Evolutionary conservation across 2,888 invertebrate genomes (phyloP).

Genomic region (Adelphocoris suturalis): DNA sequence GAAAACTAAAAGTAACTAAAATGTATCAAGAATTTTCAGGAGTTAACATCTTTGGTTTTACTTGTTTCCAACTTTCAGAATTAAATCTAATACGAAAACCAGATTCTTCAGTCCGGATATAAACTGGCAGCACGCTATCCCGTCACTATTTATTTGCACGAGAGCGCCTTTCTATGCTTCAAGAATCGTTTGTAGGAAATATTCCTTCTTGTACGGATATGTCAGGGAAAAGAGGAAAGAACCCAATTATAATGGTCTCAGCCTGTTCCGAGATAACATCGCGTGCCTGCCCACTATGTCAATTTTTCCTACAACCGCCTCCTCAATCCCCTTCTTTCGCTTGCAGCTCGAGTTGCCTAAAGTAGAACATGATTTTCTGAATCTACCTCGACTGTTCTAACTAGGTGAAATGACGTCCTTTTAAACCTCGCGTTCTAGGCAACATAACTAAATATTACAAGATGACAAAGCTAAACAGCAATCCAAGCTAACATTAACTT

Average conservation of each 20-base stretch:
- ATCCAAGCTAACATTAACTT: too few species aligned
- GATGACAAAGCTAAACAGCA: too few species aligned
- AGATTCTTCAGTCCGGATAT: background rate
- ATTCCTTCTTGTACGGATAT: slow-evolving; percentile 3
- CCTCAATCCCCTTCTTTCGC: background rate
- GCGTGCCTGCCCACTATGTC: slow-evolving; percentile 46
- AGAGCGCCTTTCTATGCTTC: background rate
- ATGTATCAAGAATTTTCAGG: too few species aligned
- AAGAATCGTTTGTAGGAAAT: background rate
- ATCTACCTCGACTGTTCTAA: background rate
- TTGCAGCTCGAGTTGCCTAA: background rate
- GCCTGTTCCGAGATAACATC: slow-evolving; percentile 33
- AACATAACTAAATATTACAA: too few species aligned
- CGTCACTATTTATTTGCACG: slow-evolving; percentile 22
- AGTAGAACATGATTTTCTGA: slow-evolving; percentile 9
- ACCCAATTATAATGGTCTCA: slow-evolving; percentile 44
- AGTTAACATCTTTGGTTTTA: too few species aligned
- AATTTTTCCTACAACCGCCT: slow-evolving; percentile 25
- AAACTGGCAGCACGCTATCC: background rate
- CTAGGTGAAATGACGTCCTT: background rate
- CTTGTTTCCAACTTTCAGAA: background rate
- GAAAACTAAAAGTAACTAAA: too few species aligned
- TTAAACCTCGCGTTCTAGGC: background rate
- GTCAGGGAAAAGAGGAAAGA: slow-evolving; percentile 24
- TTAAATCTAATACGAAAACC: slow-evolving; percentile 5